These are phyloP conservation scores for Meloidogyne hapla DNA, from an alignment of 1,140 invertebrate species.

Conservation along the genomic window DNA sequence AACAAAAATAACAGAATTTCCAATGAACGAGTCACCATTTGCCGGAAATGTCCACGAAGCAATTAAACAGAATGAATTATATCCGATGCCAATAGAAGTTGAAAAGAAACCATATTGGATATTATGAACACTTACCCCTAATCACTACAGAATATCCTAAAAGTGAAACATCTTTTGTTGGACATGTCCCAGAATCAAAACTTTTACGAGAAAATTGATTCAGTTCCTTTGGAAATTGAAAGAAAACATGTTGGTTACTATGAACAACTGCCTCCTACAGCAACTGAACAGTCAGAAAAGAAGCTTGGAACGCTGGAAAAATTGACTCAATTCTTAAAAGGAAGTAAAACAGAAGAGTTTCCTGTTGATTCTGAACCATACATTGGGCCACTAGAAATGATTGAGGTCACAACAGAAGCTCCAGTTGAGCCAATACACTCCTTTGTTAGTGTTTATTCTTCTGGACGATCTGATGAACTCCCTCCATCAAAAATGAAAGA, in stretches of 20 bases:
- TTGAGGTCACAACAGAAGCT: constrained; percentile 13
- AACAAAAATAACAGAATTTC: neutral
- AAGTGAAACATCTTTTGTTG: neutral
- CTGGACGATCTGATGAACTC: constrained; percentile 37
- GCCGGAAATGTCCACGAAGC: neutral
- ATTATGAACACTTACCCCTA: too few relatives aligned
- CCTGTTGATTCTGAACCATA: constrained; percentile 5
- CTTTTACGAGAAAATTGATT: too few relatives aligned
- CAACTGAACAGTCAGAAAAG: constrained; percentile 13
- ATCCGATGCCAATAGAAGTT: too few relatives aligned
- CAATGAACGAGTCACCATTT: neutral
- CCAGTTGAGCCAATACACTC: constrained; percentile 11
- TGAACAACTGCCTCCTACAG: neutral
- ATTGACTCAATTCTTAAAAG: constrained; percentile 5
- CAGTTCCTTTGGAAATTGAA: neutral
- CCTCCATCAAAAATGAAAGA: neutral
- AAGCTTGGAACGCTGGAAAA: constrained; percentile 5
- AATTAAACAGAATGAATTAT: too few relatives aligned
- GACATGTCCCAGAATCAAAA: neutral
- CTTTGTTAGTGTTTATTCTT: constrained; percentile 30
- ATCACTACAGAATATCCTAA: too few relatives aligned
- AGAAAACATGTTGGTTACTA: neutral
- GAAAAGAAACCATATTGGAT: too few relatives aligned
- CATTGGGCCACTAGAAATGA: constrained; percentile 6
- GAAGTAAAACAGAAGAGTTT: constrained; percentile 26